Evolutionary conservation across 2,797 vertebrate species (phyloP), one percentile per base, ranked within the genome.

Genomic region (Neoniphon sammara): DNA sequence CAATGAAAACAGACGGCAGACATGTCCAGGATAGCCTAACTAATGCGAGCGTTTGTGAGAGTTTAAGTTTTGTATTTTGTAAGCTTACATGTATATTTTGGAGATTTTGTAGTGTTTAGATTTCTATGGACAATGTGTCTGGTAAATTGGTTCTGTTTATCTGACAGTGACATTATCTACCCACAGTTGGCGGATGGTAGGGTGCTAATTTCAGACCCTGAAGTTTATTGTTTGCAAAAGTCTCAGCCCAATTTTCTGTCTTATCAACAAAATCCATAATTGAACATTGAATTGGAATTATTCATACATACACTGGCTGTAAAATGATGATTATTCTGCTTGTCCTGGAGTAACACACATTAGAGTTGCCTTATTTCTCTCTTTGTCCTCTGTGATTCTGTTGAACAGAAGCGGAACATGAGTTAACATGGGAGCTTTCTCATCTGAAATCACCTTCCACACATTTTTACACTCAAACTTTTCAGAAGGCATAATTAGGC

Each of bases 301-400:
- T 39, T 6, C 31, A 34, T 8, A 34, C 31, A 5, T 31, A 42
- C 9, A 4, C 31, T 36, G 31, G 17, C 11, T 9, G 10, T 11
- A 7, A 23, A n/a, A 21, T 21, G 4, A 25, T 17, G 11, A 60
- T 1, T 46, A 61, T 30, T 34, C 34, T 79, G 49, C 54, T 53
- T 49, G 42, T 83, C 61, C 42, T 88, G 87, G 91, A 91, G 85
- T 88, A 58, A 88, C 87, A 89, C 78, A 78, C 87, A 82, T 72
- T 61, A 60, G 75, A 64, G 71, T 42, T 70, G 44, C 44, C 7
- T 66, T 46, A 18, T 86, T 70, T 81, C 30, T 80, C 27, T 39
- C 27, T 39, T 8, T 78, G 27, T 73, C 54, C 34, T 56, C 42
- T 89, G 27, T 88, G 66, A 39, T 64, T 70, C 70, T 52, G 46